Evolutionary conservation across 2,888 invertebrate genomes (phyloP).

Genomic region (Pogonocherus hispidulus): DNA sequence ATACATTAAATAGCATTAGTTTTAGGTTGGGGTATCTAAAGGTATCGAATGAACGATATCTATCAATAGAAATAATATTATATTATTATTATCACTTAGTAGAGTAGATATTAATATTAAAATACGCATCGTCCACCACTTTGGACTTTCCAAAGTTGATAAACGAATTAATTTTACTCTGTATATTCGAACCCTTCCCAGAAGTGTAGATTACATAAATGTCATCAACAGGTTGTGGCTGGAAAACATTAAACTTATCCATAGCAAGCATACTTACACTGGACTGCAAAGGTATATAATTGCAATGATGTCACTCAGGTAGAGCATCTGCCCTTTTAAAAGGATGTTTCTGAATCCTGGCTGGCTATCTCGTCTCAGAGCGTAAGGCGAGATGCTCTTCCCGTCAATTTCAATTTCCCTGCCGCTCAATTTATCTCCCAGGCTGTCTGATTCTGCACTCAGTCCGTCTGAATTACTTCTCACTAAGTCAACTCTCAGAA

Average conservation of each 20-base stretch:
- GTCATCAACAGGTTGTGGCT: background rate
- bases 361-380: conserved; percentile 68
- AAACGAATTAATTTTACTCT: no score
- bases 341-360: conserved; percentile 78
- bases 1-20: no score
- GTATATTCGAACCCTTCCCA: no score
- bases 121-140: no score
- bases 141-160: no score
- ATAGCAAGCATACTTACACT: conserved; percentile 74
- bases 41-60: no score
- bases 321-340: conserved; percentile 89
- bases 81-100: no score
- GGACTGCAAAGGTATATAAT: conserved; percentile 91
- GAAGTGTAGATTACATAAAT: no score
- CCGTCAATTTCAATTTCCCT: conserved; percentile 61
- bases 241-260: background rate
- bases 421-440: conserved; percentile 45
- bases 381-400: conserved; percentile 63
- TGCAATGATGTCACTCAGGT: conserved; percentile 83
- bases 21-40: no score
- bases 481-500: conserved; percentile 71
- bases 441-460: conserved; percentile 34
- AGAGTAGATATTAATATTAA: no score
- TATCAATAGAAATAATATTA: no score
- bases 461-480: conserved; percentile 35